Percentiles rank a stretch among this genome's conserved stretches.
These are phyloP conservation scores for Drosophila atripex DNA, from an alignment of 2,888 invertebrate species.

Conservation along the genomic window DNA sequence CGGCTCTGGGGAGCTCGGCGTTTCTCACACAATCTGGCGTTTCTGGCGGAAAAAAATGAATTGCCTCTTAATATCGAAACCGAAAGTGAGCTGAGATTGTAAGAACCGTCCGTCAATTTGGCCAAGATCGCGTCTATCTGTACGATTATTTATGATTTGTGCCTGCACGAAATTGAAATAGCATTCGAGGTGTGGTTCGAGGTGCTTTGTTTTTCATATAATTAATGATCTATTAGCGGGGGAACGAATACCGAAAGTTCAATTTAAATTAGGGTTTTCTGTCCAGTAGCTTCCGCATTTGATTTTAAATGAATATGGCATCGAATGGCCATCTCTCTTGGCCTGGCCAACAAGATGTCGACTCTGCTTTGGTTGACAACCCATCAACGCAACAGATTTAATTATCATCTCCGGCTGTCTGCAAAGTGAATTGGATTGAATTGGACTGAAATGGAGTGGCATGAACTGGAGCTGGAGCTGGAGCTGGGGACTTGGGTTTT, in stretches of 20 bases:
- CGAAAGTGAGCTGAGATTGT: slow-evolving; percentile 55
- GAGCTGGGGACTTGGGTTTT: slow-evolving; percentile 9
- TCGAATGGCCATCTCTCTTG: slow-evolving; percentile 35
- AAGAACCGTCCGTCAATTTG: slow-evolving; percentile 52
- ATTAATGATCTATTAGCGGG: slow-evolving; percentile 62
- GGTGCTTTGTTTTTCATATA: slow-evolving; percentile 51
- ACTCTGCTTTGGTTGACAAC: slow-evolving; percentile 52
- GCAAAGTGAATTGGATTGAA: slow-evolving; percentile 22
- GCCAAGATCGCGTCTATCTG: slow-evolving; percentile 61
- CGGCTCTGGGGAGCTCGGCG: slow-evolving; percentile 27
- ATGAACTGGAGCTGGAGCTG: slow-evolving; percentile 8
- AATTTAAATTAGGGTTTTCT: slow-evolving; percentile 47
- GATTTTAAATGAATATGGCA: slow-evolving; percentile 39
- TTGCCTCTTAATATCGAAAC: slow-evolving; percentile 66
- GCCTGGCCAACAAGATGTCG: slow-evolving; percentile 56
- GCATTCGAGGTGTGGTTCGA: slow-evolving; percentile 47
- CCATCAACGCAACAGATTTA: slow-evolving; percentile 59
- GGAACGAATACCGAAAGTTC: slow-evolving; percentile 29
- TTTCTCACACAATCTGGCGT: slow-evolving; percentile 47
- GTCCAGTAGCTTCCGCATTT: slow-evolving; percentile 57
- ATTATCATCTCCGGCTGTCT: slow-evolving; percentile 49
- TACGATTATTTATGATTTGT: slow-evolving; percentile 21
- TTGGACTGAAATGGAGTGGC: slow-evolving; percentile 24
- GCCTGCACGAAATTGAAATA: slow-evolving; percentile 54
- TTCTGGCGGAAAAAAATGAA: slow-evolving; percentile 45